Percentiles rank a stretch among this genome's conserved stretches.
These are phyloP conservation scores for Callocephalon fimbriatum DNA, from an alignment of 2,113 vertebrate species.

Conservation along the genomic window DNA sequence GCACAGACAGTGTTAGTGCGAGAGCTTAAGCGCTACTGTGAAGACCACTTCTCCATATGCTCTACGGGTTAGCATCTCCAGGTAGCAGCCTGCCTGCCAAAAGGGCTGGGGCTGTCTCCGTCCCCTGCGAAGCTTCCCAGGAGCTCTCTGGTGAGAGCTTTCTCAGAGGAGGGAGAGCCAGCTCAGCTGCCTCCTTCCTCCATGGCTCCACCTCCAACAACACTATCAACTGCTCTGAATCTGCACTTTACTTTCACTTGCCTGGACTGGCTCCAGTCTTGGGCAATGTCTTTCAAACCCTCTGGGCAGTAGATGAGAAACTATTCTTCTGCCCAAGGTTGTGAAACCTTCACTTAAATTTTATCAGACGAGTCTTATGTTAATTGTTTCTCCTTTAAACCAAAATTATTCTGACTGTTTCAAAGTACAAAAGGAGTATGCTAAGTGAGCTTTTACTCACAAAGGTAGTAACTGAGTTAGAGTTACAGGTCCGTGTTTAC, in stretches of 20 bases:
- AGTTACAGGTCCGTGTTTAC: not conserved
- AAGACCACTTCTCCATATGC: rapidly evolving
- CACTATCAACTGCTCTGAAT: rapidly evolving
- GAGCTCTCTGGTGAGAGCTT: not conserved
- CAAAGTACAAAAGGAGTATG: rapidly evolving
- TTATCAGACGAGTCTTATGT: not conserved
- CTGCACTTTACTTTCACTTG: not conserved
- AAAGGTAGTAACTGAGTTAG: not conserved
- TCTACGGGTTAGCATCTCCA: not conserved
- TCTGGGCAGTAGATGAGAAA: not conserved
- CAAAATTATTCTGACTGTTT: not conserved
- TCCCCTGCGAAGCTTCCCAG: rapidly evolving
- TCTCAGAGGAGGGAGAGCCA: not conserved
- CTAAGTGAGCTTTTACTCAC: not conserved
- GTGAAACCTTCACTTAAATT: not conserved
- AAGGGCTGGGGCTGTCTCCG: rapidly evolving
- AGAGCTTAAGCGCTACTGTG: slow-evolving; percentile 48
- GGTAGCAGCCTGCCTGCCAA: not conserved
- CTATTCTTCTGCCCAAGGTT: not conserved
- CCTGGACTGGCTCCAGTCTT: not conserved
- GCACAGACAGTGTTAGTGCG: slow-evolving; percentile 58
- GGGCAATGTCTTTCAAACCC: rapidly evolving
- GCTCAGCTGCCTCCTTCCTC: not conserved
- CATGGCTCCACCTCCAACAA: not conserved
- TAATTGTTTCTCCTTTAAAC: not conserved